Evolutionary conservation across 1,140 invertebrate species (phyloP), one percentile per base, ranked within the genome.

Genomic region (Bombus fervidus): DNA sequence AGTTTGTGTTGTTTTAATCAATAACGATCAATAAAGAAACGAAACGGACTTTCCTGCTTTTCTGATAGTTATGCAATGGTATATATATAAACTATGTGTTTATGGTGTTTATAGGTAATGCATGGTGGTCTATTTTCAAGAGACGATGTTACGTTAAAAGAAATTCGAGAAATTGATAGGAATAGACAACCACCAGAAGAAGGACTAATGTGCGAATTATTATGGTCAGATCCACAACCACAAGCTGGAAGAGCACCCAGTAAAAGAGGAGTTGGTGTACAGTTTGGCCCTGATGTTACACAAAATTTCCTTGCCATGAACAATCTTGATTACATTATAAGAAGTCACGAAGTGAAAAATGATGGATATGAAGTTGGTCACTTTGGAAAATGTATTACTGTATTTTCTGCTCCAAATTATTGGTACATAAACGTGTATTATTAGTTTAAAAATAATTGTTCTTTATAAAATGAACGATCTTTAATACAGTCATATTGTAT

Each of bases 381-480:
- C 93, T 97, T 99, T 94, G 98, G 98, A 43, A 98, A 98, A 93
- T 99, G 98, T 93, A 98, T 99, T 88, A 99, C 98, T 6, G 98
- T 99, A 9, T 99, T 99, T 95, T 99, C 99, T 37, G 99, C 99
- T 87, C 99, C 99, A 84, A 99, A 99, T 96, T 99, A 99, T 96
- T 99, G 99, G 98, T 99, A 95, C 95, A 25, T 89, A 74, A 25
- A 25, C 5, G 9, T 68, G 28, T 34, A 72, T 72, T 39, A 72
- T 41, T 37, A 5, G 25, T n/a, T 71, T 22, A 47, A 31, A 41
- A 62, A n/a, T 28, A 22, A 62, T 62, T 28, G 12, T n/a, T n/a
- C 62, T 82, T 47, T 10, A 79, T 43, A 2, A 73, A 15, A n/a
- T 34, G 25, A 62, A 43, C 5, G 5, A 57, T 78, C 12, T 41